These are phyloP conservation scores for Anoplius nigerrimus DNA, from an alignment of 2,888 invertebrate genomes.

Conservation along the genomic window DNA sequence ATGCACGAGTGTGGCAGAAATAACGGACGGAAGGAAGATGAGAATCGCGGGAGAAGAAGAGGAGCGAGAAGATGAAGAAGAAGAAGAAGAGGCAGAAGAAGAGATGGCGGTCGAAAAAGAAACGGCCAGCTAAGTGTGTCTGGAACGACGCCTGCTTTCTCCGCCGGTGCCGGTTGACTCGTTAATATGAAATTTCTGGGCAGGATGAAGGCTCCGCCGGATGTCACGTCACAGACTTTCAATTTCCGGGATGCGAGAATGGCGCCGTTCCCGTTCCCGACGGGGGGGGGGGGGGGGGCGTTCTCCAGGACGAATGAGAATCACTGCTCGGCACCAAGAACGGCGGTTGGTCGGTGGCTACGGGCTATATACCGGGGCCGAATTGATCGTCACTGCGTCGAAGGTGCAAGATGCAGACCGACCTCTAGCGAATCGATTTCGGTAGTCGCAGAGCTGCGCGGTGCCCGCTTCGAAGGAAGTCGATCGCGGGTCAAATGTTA, in stretches of 20 bases:
- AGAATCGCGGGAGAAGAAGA: conserved; percentile 1
- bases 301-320: conserved; percentile 26
- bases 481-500: conserved; percentile 40
- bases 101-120: conserved; percentile 13
- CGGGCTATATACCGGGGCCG: conserved; percentile 27
- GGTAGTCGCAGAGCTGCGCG: too few relatives aligned
- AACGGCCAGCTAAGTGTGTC: conserved; percentile 20
- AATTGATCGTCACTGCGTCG: conserved; percentile 58
- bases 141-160: conserved; percentile 22
- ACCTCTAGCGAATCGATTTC: conserved; percentile 19
- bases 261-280: too few relatives aligned
- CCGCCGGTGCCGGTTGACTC: conserved; percentile 29
- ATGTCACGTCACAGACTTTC: conserved; percentile 70
- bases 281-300: too few relatives aligned
- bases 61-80: conserved; percentile 13
- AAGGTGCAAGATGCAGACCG: conserved; percentile 51
- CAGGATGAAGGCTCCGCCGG: conserved; percentile 48
- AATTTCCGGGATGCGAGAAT: conserved; percentile 65
- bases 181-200: conserved; percentile 57
- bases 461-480: conserved; percentile 11
- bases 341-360: conserved; percentile 2
- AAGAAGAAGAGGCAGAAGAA: conserved; percentile 19
- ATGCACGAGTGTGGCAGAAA: not conserved
- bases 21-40: not conserved
- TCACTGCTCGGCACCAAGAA: conserved; percentile 23